These are phyloP conservation scores for Limosa lapponica DNA, from an alignment of 2,797 vertebrate species.

Conservation along the genomic window DNA sequence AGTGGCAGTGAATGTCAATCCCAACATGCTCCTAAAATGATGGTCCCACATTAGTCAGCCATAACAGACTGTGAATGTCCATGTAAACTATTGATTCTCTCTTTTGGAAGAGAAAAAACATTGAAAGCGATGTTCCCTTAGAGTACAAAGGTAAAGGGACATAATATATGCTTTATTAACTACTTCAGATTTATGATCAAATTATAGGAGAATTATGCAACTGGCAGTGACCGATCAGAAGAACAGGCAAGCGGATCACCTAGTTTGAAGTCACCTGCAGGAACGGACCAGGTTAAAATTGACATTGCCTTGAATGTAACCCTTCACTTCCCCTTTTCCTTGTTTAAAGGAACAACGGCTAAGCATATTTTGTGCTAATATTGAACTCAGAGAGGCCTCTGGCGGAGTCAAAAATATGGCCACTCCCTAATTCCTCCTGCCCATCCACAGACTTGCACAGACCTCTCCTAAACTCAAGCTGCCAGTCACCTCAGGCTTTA, in stretches of 20 bases:
- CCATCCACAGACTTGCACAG: neutral
- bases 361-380: neutral
- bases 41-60: neutral
- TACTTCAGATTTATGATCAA: neutral
- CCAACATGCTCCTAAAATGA: neutral
- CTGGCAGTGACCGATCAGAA: neutral
- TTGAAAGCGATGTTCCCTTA: neutral
- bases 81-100: neutral
- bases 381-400: rapidly evolving
- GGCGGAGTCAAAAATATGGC: rapidly evolving
- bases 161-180: neutral
- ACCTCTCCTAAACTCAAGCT: neutral
- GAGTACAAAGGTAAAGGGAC: neutral
- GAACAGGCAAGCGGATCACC: neutral
- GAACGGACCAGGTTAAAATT: neutral
- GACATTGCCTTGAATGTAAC: neutral
- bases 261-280: neutral
- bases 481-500: neutral
- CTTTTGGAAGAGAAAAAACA: neutral
- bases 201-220: neutral
- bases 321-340: neutral
- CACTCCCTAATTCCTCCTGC: neutral
- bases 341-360: neutral
- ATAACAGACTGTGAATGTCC: neutral
- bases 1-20: neutral